These are phyloP conservation scores for Bos indicus DNA, from an alignment of 2,113 vertebrate genomes.

Conservation along the genomic window DNA sequence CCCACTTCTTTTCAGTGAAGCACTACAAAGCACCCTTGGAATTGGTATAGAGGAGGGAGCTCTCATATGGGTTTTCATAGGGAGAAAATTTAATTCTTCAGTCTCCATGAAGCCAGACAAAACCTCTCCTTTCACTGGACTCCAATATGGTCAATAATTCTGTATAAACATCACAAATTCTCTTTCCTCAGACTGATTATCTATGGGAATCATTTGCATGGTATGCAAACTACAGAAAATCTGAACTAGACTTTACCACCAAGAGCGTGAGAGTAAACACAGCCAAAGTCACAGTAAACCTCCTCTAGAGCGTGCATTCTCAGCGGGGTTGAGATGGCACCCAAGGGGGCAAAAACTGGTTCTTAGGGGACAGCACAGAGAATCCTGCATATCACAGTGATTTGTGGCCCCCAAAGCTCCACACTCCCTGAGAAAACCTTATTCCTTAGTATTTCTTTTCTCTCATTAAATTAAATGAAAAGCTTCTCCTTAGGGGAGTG, in stretches of 20 bases:
- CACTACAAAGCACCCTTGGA: background rate
- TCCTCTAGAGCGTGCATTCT: background rate
- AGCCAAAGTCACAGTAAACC: background rate
- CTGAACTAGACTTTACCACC: background rate
- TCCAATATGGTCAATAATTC: background rate
- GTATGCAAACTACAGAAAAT: background rate
- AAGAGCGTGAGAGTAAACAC: background rate
- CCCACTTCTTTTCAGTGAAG: constrained; percentile 1
- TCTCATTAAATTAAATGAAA: background rate
- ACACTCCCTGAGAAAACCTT: background rate
- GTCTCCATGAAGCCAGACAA: background rate
- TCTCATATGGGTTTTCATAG: background rate
- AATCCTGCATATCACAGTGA: background rate
- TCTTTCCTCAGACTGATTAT: background rate
- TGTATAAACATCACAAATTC: background rate
- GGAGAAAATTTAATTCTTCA: background rate
- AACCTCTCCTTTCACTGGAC: background rate
- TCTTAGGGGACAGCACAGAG: background rate
- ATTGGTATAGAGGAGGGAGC: background rate
- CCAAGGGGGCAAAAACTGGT: background rate
- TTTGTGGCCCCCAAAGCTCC: background rate
- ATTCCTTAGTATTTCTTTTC: background rate
- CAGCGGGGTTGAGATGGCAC: background rate
- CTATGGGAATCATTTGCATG: background rate
- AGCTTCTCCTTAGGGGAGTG: background rate